Percentiles rank a stretch among this genome's conserved stretches.
Conservation (phyloP, 2,113 vertebrate species). For the Protobothrops flavoviridis region DNA sequence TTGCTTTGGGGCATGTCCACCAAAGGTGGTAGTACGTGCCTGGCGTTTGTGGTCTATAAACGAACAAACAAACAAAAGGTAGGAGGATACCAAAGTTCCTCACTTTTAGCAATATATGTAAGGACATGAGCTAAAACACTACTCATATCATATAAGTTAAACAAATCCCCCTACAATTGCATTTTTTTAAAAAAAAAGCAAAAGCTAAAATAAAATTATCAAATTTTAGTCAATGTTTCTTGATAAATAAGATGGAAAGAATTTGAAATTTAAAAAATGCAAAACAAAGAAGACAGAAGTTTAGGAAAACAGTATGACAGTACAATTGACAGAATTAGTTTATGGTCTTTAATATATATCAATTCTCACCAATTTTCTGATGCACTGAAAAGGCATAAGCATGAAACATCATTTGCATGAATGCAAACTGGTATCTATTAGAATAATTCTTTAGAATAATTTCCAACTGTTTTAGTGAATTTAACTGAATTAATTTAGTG, state of each 20-base stretch:
- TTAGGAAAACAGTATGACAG: too few species aligned
- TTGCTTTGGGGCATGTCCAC: too few species aligned
- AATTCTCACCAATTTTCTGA: neutral
- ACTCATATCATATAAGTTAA: too few species aligned
- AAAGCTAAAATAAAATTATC: too few species aligned
- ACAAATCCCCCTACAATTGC: too few species aligned
- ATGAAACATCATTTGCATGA: neutral
- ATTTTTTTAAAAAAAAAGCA: too few species aligned
- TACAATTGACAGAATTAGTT: too few species aligned
- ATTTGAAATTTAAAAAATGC: too few species aligned
- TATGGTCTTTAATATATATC: neutral
- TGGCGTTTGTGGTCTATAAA: neutral
- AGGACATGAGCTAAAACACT: neutral
- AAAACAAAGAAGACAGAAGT: too few species aligned
- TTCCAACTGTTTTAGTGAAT: neutral
- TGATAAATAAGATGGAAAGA: too few species aligned
- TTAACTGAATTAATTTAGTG: neutral
- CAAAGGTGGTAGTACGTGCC: too few species aligned
- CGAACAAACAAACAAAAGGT: slow-evolving; percentile 56
- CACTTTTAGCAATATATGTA: slow-evolving; percentile 7
- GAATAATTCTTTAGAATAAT: neutral
- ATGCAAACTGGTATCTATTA: neutral
- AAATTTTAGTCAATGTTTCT: too few species aligned
- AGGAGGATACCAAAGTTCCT: slow-evolving; percentile 28
- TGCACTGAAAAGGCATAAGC: neutral